Conservation (phyloP, 2,113 vertebrate species). For the Pitta sordida region DNA sequence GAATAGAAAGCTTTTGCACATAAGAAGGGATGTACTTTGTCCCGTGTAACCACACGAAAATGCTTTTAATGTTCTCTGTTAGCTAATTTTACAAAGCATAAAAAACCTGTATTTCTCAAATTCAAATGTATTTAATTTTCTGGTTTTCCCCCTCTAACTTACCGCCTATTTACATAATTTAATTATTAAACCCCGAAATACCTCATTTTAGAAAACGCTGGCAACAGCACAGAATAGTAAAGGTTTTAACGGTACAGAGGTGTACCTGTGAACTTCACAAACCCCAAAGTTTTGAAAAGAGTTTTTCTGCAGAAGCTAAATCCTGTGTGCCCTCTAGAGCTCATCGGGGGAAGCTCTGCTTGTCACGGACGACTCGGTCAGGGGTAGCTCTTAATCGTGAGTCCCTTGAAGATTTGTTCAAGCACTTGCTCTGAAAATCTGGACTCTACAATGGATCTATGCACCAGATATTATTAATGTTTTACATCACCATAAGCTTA, state of each 20-base stretch:
- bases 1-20: not conserved
- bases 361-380: not conserved
- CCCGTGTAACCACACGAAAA: not conserved
- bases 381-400: not conserved
- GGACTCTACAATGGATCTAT: not conserved
- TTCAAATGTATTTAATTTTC: not conserved
- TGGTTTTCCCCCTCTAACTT: not conserved
- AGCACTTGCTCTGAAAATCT: not conserved
- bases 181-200: not conserved
- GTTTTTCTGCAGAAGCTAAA: not conserved
- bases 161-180: not conserved
- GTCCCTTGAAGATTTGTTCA: not conserved
- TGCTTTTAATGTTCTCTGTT: not conserved
- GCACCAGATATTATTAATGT: not conserved
- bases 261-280: not conserved
- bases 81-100: not conserved
- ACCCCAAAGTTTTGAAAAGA: not conserved
- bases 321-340: slow-evolving; percentile 19
- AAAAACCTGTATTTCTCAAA: not conserved
- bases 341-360: not conserved
- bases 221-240: not conserved
- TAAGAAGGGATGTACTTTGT: not conserved
- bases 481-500: not conserved
- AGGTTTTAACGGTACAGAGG: not conserved
- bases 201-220: not conserved